Conservation (phyloP, 2,113 vertebrate genomes). For the Chauna torquata region DNA sequence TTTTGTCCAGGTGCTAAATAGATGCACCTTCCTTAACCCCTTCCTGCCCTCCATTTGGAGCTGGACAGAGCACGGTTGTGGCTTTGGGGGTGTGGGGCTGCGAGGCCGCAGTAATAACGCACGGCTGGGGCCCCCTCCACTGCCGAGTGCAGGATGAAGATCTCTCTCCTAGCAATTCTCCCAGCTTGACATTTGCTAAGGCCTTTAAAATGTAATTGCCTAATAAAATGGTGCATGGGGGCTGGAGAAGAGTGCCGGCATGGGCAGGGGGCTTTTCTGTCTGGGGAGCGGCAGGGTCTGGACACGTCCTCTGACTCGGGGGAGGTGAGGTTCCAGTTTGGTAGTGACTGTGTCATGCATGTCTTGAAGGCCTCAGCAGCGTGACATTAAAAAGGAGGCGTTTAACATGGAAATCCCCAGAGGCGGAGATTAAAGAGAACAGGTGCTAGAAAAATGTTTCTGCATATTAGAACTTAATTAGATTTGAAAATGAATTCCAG, state of each 20-base stretch:
- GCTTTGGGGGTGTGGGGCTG: background rate
- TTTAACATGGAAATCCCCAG: constrained; percentile 67
- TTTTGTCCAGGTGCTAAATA: background rate
- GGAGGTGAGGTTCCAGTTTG: background rate
- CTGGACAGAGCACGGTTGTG: background rate
- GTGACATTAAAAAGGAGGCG: constrained; percentile 5
- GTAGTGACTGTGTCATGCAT: background rate
- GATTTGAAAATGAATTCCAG: constrained; percentile 76
- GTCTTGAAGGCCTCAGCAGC: background rate
- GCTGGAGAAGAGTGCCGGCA: background rate
- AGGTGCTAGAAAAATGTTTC: constrained; percentile 75
- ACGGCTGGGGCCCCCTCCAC: background rate
- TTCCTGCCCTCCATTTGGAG: background rate
- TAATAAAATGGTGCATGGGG: background rate
- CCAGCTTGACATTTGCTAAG: background rate
- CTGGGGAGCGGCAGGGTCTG: background rate
- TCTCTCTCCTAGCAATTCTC: background rate
- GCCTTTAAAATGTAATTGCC: constrained; percentile 9
- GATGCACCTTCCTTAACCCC: background rate
- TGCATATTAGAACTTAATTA: constrained; percentile 77
- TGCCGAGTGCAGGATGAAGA: background rate
- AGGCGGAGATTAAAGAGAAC: constrained; percentile 68
- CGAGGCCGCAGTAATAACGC: background rate
- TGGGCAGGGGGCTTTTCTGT: background rate
- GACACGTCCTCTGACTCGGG: background rate